Percentiles rank a stretch among this genome's conserved stretches.
Evolutionary conservation across 1,140 invertebrate genomes (phyloP).

Genomic region (Acromyrmex heyeri): DNA sequence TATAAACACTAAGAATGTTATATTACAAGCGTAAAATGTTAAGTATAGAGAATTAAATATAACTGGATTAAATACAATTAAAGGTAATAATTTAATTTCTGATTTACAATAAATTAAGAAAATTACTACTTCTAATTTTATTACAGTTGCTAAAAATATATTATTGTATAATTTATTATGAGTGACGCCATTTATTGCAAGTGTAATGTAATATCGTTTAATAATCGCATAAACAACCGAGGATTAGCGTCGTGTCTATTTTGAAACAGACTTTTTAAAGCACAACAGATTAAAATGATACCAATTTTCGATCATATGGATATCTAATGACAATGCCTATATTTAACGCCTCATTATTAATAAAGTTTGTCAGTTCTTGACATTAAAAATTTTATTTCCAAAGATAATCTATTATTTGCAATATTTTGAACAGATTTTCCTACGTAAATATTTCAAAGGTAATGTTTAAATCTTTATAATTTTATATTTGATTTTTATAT

Average conservation of each 20-base stretch:
- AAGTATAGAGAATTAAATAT: neutral
- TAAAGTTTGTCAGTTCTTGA: neutral
- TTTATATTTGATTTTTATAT: neutral
- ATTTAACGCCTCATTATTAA: neutral
- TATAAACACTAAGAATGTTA: neutral
- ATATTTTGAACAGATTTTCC: neutral
- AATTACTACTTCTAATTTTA: neutral
- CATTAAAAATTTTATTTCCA: neutral
- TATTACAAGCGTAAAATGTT: neutral
- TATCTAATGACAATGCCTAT: neutral
- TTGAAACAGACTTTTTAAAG: conserved; percentile 7
- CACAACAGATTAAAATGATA: neutral
- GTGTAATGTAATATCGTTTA: neutral
- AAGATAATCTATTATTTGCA: neutral
- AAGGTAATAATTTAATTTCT: conserved; percentile 6
- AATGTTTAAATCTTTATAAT: neutral
- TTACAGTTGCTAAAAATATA: neutral
- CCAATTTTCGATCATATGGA: neutral
- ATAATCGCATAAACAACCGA: conserved; percentile 22
- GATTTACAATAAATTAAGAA: neutral
- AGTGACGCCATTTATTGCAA: conserved; percentile 5
- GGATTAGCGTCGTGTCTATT: neutral
- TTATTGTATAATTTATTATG: neutral
- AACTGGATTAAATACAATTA: neutral
- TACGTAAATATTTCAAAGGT: neutral